Evolutionary conservation across 2,888 invertebrate genomes (phyloP).

Genomic region (Volucella inanis): DNA sequence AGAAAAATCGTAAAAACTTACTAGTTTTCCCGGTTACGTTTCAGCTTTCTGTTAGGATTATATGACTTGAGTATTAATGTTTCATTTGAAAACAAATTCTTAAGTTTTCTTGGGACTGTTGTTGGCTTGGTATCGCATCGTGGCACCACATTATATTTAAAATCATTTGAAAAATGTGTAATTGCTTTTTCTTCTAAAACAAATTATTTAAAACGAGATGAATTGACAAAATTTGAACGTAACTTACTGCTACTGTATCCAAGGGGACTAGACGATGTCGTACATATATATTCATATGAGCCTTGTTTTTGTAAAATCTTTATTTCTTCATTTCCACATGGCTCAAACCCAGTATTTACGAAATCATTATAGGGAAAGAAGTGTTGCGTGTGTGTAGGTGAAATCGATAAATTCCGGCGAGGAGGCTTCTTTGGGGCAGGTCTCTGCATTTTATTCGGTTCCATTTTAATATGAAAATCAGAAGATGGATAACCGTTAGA

Average conservation of each 20-base stretch:
- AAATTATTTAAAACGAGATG: neutral
- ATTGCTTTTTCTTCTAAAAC: conserved; percentile 42
- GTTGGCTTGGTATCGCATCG: conserved; percentile 76
- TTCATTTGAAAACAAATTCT: conserved; percentile 64
- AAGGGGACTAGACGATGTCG: conserved; percentile 26
- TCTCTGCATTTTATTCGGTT: conserved; percentile 42
- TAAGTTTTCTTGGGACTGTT: conserved; percentile 78
- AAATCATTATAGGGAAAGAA: conserved; percentile 79
- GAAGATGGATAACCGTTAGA: conserved; percentile 11
- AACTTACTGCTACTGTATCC: conserved; percentile 52
- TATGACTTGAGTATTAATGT: conserved; percentile 81
- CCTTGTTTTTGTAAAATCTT: conserved; percentile 59
- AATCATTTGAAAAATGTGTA: neutral
- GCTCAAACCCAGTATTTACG: conserved; percentile 77
- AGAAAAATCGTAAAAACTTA: conserved; percentile 69
- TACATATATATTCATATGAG: conserved; percentile 58
- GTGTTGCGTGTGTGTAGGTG: conserved; percentile 89
- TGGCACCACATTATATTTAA: conserved; percentile 23
- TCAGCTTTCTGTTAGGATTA: conserved; percentile 82
- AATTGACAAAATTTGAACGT: neutral
- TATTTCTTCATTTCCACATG: conserved; percentile 77
- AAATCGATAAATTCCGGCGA: conserved; percentile 92
- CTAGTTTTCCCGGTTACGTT: conserved; percentile 81
- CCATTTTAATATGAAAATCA: conserved; percentile 55
- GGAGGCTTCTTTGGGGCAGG: conserved; percentile 93